Evolutionary conservation across 2,113 vertebrate genomes (phyloP).

Genomic region (Podiceps cristatus): DNA sequence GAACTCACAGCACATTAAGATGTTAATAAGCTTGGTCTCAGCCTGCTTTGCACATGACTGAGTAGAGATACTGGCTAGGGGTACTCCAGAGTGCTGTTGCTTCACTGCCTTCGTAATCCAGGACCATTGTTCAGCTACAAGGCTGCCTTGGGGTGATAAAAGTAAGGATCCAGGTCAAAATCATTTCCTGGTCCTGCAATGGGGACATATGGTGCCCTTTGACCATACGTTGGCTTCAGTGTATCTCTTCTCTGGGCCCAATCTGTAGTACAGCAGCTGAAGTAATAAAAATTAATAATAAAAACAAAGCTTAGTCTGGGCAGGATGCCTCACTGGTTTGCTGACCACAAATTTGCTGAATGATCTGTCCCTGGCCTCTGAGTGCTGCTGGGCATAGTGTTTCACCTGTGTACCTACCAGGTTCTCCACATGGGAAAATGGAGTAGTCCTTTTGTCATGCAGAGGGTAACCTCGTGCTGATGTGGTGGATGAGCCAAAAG

Average conservation of each 20-base stretch:
- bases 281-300: not conserved
- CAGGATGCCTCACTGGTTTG: not conserved
- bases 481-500: not conserved
- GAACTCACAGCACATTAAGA: not conserved
- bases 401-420: not conserved
- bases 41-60: fast-evolving
- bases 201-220: not conserved
- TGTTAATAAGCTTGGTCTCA: not conserved
- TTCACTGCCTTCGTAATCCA: not conserved
- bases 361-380: not conserved
- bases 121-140: fast-evolving
- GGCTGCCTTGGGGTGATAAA: not conserved
- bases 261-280: not conserved
- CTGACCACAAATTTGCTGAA: not conserved
- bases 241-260: not conserved
- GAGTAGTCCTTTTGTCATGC: not conserved
- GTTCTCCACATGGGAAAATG: not conserved
- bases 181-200: not conserved
- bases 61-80: not conserved
- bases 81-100: not conserved
- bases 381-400: not conserved
- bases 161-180: not conserved
- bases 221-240: not conserved
- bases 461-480: fast-evolving
- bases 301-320: not conserved